A percentile compares a stretch with the other conserved stretches of the same genome.
These are phyloP conservation scores for Macrophya annulata DNA, from an alignment of 2,888 invertebrate species.

Conservation along the genomic window DNA sequence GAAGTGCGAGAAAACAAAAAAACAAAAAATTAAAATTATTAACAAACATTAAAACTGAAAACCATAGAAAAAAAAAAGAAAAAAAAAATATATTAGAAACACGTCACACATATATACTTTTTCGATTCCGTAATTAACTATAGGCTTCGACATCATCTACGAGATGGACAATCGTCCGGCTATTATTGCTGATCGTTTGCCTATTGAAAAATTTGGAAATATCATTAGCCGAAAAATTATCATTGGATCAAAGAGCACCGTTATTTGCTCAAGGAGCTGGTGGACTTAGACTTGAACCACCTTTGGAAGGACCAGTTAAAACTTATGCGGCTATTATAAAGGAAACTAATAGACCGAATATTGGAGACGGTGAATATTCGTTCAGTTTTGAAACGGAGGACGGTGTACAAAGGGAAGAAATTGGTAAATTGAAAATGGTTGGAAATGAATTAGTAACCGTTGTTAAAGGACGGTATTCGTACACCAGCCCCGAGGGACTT, in stretches of 20 bases:
- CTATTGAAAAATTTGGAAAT: not conserved
- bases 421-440: conserved; percentile 71
- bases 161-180: not conserved
- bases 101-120: not conserved
- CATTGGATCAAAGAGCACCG: conserved; percentile 73
- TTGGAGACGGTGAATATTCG: conserved; percentile 37
- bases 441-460: conserved; percentile 72
- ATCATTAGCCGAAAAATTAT: conserved; percentile 68
- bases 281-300: conserved; percentile 71
- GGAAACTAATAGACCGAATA: conserved; percentile 38
- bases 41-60: not conserved
- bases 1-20: not conserved
- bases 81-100: not conserved
- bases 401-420: conserved; percentile 71
- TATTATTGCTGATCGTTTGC: not conserved
- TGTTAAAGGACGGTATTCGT: conserved; percentile 73
- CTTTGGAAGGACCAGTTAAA: conserved; percentile 60
- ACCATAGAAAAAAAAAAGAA: not conserved
- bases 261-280: conserved; percentile 73
- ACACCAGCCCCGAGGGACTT: conserved; percentile 76
- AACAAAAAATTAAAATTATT: conserved; percentile 21
- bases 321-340: conserved; percentile 11
- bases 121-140: not conserved
- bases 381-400: conserved; percentile 62
- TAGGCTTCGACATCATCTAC: not conserved